These are phyloP conservation scores for Chionis minor DNA, from an alignment of 2,113 vertebrate genomes.

Conservation along the genomic window DNA sequence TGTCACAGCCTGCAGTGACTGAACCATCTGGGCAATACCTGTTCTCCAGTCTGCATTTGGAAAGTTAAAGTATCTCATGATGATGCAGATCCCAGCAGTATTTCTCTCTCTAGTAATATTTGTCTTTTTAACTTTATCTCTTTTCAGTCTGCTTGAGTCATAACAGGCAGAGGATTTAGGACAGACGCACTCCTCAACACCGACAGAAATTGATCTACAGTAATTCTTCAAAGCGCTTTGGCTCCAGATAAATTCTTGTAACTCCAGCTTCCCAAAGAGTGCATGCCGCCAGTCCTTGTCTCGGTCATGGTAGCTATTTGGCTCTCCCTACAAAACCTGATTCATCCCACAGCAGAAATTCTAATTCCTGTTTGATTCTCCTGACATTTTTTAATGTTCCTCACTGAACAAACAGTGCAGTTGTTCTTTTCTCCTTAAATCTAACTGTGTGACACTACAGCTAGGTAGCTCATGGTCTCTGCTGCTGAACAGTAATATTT, in stretches of 20 bases:
- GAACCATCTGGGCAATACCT: neutral
- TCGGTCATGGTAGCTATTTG: neutral
- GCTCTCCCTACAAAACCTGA: neutral
- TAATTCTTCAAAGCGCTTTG: neutral
- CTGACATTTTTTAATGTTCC: neutral
- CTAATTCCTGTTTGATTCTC: neutral
- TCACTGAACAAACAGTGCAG: neutral
- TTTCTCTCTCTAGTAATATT: neutral
- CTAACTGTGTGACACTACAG: neutral
- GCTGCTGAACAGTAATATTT: neutral
- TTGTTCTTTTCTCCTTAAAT: neutral
- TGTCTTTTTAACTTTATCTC: neutral
- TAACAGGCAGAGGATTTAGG: neutral
- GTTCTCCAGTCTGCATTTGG: neutral
- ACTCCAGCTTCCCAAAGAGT: neutral
- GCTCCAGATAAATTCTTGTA: neutral
- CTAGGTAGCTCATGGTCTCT: neutral
- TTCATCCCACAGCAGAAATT: neutral
- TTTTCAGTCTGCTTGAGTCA: neutral
- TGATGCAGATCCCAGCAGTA: neutral
- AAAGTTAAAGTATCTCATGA: neutral
- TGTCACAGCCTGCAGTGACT: neutral
- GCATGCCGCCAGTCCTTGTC: neutral
- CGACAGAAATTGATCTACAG: neutral
- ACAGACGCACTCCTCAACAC: neutral